Base-by-base conservation (phyloP, 2,888 invertebrate genomes). In the Cantharis lateralis region DNA sequence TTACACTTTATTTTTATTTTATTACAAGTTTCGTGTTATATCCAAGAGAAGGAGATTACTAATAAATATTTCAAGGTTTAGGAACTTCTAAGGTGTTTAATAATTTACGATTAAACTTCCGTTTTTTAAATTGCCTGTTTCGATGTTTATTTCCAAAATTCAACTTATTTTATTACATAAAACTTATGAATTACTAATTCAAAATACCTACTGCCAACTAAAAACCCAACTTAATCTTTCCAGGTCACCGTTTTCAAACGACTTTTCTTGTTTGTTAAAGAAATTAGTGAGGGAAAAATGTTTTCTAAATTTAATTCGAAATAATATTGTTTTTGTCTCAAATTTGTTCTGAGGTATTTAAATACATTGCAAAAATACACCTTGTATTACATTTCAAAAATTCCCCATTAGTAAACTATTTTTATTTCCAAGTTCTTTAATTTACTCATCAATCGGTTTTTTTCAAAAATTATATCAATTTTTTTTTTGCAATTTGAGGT, bases 41-140 rank as follows among this genome's bases (percentile, higher is more conserved):
- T 62, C 61, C 20, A 62, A 62, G 62, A 18, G n/a, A 71, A 62
- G 16, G 24, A 62, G 24, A 62, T 62, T 63, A 24, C 26, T 63
- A 71, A 71, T 71, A 71, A 71, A 71, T 71, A 63, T 71, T 71
- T 71, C 71, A 71, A 16, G 16, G 71, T 71, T 62, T 62, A 28
- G 71, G 71, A 71, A 71, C 71, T 71, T 71, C 28, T 15, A 10
- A 62, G 26, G 71, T 24, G 16, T n/a, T 71, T 24, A 16, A 71
- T 71, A 63, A 71, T 71, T 71, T 24, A 71, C 15, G 26, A 20
- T 13, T 26, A 71, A 71, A 71, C 24, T 62, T 26, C 71, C 62
- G 48, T 48, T 71, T 71, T 71, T 71, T 10, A 71, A 71, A 24
- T 70, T 62, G 20, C 61, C 62, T 26, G 64, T 62, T 68, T 61